Conservation (phyloP, 2,888 invertebrate genomes). For the Uloborus plumipes region DNA sequence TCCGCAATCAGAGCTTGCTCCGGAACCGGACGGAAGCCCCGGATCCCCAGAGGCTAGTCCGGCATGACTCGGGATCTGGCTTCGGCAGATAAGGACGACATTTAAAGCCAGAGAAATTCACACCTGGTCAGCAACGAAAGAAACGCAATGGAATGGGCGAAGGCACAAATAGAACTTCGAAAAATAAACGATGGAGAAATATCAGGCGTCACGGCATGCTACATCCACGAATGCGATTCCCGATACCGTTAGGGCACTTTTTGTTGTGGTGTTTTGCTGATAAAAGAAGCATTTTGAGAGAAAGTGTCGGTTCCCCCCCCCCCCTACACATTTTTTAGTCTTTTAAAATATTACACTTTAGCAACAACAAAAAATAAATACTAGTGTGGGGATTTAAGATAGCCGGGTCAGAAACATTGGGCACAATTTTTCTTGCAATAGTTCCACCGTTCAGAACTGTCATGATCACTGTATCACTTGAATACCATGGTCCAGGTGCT, state of each 20-base stretch:
- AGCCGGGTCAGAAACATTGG: constrained; percentile 31
- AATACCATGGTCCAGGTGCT: constrained; percentile 6
- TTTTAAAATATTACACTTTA: constrained; percentile 24
- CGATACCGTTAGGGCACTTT: constrained; percentile 21
- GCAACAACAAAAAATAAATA: constrained; percentile 25
- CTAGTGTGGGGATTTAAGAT: constrained; percentile 38
- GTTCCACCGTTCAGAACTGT: constrained; percentile 30
- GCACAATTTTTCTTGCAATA: constrained; percentile 30
- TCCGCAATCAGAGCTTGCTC: constrained; percentile 7
- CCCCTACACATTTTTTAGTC: constrained; percentile 4
- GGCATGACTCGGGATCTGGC: constrained; percentile 27
- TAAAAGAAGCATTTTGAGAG: constrained; percentile 33
- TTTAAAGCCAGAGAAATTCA: constrained; percentile 39
- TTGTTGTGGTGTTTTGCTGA: constrained; percentile 32
- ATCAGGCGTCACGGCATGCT: constrained; percentile 32
- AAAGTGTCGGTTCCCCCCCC: not conserved
- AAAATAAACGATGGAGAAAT: constrained; percentile 25
- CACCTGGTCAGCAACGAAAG: constrained; percentile 39
- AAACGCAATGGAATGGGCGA: constrained; percentile 7
- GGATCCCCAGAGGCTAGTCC: constrained; percentile 7
- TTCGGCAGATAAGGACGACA: constrained; percentile 30
- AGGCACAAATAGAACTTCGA: constrained; percentile 11
- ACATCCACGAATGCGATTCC: constrained; percentile 34
- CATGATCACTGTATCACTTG: constrained; percentile 27
- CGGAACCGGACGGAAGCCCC: constrained; percentile 24